Evolutionary conservation across 2,113 vertebrate genomes (phyloP).

Genomic region (Montifringilla adamsi): DNA sequence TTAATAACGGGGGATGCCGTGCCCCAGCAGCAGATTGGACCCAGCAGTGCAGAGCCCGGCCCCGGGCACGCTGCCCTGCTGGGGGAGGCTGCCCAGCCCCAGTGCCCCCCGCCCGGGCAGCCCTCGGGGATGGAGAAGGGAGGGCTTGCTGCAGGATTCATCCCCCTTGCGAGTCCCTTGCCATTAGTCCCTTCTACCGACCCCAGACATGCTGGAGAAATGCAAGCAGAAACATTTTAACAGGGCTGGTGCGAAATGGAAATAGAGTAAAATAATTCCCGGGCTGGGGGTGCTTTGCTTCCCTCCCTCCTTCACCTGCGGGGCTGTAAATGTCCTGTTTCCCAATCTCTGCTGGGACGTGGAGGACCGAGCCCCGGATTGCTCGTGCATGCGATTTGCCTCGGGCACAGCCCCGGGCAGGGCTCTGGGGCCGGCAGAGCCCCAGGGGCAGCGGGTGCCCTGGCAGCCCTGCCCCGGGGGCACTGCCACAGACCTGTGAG

Average conservation of each 20-base stretch:
- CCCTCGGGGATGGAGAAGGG: accelerated
- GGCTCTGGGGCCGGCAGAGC: not conserved
- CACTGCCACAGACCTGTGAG: accelerated
- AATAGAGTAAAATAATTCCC: not conserved
- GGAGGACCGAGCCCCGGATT: not conserved
- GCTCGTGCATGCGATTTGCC: accelerated
- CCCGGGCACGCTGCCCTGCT: accelerated
- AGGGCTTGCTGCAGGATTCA: not conserved
- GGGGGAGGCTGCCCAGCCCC: no score
- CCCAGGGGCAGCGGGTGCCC: not conserved
- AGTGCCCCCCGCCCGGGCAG: not conserved
- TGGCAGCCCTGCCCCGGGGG: not conserved
- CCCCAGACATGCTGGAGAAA: accelerated
- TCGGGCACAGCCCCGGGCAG: not conserved
- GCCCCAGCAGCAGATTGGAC: not conserved
- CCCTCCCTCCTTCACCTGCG: not conserved
- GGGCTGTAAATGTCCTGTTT: not conserved
- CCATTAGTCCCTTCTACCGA: accelerated
- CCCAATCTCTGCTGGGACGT: not conserved
- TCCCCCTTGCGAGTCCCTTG: not conserved
- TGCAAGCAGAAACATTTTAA: not conserved
- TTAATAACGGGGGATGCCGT: not conserved
- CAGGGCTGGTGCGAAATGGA: not conserved
- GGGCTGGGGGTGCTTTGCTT: not conserved
- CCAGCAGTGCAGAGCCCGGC: not conserved